Base-by-base conservation (phyloP, 2,888 invertebrate species). In the Tryphoninae sp. region DNA sequence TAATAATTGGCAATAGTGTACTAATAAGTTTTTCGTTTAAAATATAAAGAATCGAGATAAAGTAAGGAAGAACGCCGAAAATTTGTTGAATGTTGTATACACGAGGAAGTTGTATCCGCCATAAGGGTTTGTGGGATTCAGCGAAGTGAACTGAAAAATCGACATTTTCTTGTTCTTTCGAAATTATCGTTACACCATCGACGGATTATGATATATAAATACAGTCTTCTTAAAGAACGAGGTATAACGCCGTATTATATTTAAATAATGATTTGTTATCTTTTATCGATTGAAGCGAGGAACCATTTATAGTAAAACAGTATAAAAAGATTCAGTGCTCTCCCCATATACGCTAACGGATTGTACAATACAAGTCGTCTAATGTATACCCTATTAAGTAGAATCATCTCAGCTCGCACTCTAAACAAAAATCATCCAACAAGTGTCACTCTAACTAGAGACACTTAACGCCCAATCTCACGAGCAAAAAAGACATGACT, bases 271-370 rank as follows among this genome's bases (percentile, higher is more conserved):
- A 69, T 62, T 73, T 61, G 55, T 72, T 76, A 19, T 19, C 68
- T 64, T 19, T 68, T 45, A 62, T 76, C 42, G 23, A 40, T 72
- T 55, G 74, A 82, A 85, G 84, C 80, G 78, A 83, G 84, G 85
- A 82, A 82, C 84, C 84, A 83, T 84, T 81, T 82, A 80, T 80
- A 78, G 82, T 83, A 78, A 80, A 71, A 85, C 82, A 86, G 86
- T 88, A 87, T 88, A 88, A 89, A 88, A 88, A 86, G 86, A 86
- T 86, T 87, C 86, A 88, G 87, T 87, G 86, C 87, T 87, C 87
- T 87, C 87, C 85, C 84, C 83, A 83, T 75, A 82, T 78, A 82
- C 33, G 80, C 76, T 86, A 85, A 81, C 84, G 80, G 84, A 85
- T 87, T 85, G 83, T 88, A 87, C 84, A 84, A 68, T 84, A 84